Evolutionary conservation across 37 sponge, comb jelly and placozoan species (phyloP), one percentile per base, ranked within the genome.

Genomic region (Sycon ciliatum): DNA sequence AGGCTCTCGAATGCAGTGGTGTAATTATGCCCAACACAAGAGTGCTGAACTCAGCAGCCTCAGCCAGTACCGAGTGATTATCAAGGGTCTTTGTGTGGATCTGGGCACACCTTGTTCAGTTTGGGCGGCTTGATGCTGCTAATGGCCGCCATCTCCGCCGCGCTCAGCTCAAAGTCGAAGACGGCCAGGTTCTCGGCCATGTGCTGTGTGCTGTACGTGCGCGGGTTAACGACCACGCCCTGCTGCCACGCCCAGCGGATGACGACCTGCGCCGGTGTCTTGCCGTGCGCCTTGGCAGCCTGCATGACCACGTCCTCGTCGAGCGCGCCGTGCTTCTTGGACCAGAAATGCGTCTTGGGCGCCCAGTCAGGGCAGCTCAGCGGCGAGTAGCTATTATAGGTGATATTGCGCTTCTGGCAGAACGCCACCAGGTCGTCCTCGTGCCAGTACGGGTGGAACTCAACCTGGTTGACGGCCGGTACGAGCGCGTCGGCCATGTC

Each of bases 361-460:
- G 67, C 67, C 67, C 67, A 65, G 24, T 65, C 67, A 35, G 67
- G 67, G 20, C 67, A 65, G 6, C 67, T 20, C 3, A 65, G 34
- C 4, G 67, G 67, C 5, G 67, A 65, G 35, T 65, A 65, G 6
- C 67, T 37, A 65, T 29, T 69, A 29, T 32, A 69, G 11, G 23
- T 23, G 20, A 69, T 69, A 34, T 69, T 39, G 42, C 40, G 38
- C 5, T n/a, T 32, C 67, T 65, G 34, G 52, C 70, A 69, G 27
- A 24, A 69, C 4, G 11, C 49, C 4, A 69, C 70, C 52, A 69
- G 27, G 28, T 69, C 70, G 40, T 69, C 70, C 24, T 69, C 70
- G 27, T 69, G 70, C n/a, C n/a, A n/a, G n/a, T n/a, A n/a, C n/a
- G n/a, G n/a, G n/a, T n/a, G n/a, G n/a, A n/a, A n/a, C n/a, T 69